Evolutionary conservation across 2,113 vertebrate genomes (phyloP), one percentile per base, ranked within the genome.

Genomic region (Lanius ludovicianus): DNA sequence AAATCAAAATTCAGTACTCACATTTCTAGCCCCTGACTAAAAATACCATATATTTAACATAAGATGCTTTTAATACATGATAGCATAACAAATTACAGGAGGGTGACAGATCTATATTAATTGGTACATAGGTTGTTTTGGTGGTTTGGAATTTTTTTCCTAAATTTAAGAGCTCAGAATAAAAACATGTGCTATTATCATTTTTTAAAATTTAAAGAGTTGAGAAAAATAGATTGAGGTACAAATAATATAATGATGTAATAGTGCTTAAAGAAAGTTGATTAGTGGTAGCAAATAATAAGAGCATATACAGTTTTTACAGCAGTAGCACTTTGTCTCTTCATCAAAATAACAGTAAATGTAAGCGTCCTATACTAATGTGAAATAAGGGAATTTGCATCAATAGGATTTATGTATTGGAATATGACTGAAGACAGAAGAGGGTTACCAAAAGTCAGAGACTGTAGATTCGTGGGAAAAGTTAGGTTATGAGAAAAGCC

Each of bases 401-500:
- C 35, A 64, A 24, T 27, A 56, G 23, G 22, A 69, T 49, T 65
- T 0, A 0, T 74, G 14, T 33, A 8, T 46, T 69, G 80, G 73
- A 85, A 52, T 60, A 37, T 44, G 46, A 31, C 41, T 62, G 46
- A 8, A 76, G 28, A 5, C 5, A 57, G 28, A 65, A 79, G 62
- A 69, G 6, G 11, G 25, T 73, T 89, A 92, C 47, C 30, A 1
- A 56, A 93, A 75, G 53, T 77, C 92, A 64, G 44, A 92, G 96
- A 94, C 44, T 87, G 92, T 33, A 82, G 64, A 69, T 94, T 93
- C 4, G 6, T 62, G 80, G 70, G 70, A 92, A 96, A 92, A 80
- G 94, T 83, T 95, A 76, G 95, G 91, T 76, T 96, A 89, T 71
- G 81, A 96, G 87, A 87, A 88, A 96, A 93, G 94, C 95, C 96